Base-by-base conservation (phyloP, 2,888 invertebrate genomes). In the Ichneumoninae sp. region DNA sequence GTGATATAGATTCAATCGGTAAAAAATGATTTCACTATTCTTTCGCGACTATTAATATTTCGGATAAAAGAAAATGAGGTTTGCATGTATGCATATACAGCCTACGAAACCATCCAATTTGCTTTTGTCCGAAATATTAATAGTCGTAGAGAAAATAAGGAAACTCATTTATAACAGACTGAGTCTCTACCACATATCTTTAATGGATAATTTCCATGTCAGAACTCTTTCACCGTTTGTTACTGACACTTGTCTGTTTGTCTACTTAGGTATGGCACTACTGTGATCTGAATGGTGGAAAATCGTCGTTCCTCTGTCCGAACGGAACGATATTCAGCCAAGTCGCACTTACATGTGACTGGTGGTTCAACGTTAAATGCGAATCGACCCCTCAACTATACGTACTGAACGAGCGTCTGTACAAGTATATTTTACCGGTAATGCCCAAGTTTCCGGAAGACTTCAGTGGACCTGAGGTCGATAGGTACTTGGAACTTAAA, bases 341-440 rank as follows among this genome's bases (percentile, higher is more conserved):
- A 95, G 97, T 97, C 16, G 97, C 96, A 0, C 94, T 98, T 63
- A 98, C 98, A 0, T 98, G 98, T 91, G 98, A 98, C 93, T 98
- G 98, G 98, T 98, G 98, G 98, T 98, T 97, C 94, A 98, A 98
- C 92, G 98, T 98, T 0, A 96, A 97, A 90, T 98, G 98, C 92
- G 96, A 97, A 36, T 96, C 97, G 16, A 98, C 98, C 0, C 94
- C 97, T 0, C 98, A 98, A 92, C 95, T 97, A 0, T 98, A 98
- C 93, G 98, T 98, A 2, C 94, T 98, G 4, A 98, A 98, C 90
- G 98, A 98, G 93, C 95, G 98, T 85, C 95, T 98, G 3, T 98
- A 98, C 94, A 98, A 98, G 92, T 98, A 97, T 91, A 98, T 98
- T 86, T 93, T 98, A 87, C 98, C 98, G 3, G 96, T 97, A 88